phyloP scores from a whole-genome alignment of 1,140 invertebrate species.

The Cotesia chilonis region DNA sequence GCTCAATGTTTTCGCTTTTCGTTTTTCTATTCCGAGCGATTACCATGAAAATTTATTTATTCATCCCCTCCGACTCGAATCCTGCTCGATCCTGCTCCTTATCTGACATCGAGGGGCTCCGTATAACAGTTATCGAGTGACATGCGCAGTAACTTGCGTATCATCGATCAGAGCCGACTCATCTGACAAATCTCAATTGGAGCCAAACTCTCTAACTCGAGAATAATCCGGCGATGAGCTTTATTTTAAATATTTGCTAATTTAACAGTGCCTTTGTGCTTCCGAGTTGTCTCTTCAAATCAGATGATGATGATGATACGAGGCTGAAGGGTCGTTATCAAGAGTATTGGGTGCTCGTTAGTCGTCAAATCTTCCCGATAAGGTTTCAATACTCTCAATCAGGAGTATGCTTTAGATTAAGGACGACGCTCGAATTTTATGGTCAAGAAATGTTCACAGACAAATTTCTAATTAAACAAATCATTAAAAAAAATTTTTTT shows the following conservation, averaged over 20 bases:
- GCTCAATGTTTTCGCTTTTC: too few relatives aligned
- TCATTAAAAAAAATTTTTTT: too few relatives aligned
- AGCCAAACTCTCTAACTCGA: not conserved
- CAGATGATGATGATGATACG: not conserved
- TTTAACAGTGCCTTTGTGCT: not conserved
- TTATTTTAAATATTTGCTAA: not conserved
- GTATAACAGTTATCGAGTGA: not conserved
- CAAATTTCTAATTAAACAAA: too few relatives aligned
- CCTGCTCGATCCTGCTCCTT: too few relatives aligned
- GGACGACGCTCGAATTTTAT: too few relatives aligned
- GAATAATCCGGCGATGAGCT: not conserved
- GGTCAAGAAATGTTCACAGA: too few relatives aligned
- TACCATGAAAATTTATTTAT: too few relatives aligned
- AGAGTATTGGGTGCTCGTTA: not conserved
- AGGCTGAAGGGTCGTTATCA: not conserved
- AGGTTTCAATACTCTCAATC: not conserved
- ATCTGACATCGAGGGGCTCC: not conserved
- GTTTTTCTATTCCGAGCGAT: too few relatives aligned
- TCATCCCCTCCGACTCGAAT: too few relatives aligned
- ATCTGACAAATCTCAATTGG: not conserved
- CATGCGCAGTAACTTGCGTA: constrained; percentile 14
- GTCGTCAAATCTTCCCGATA: not conserved
- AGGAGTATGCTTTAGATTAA: too few relatives aligned
- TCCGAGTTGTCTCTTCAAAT: not conserved
- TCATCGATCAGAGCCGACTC: constrained; percentile 7